Percentiles rank a stretch among this genome's conserved stretches.
These are phyloP conservation scores for Pyrrhosoma nymphula DNA, from an alignment of 2,888 invertebrate genomes.

Conservation along the genomic window DNA sequence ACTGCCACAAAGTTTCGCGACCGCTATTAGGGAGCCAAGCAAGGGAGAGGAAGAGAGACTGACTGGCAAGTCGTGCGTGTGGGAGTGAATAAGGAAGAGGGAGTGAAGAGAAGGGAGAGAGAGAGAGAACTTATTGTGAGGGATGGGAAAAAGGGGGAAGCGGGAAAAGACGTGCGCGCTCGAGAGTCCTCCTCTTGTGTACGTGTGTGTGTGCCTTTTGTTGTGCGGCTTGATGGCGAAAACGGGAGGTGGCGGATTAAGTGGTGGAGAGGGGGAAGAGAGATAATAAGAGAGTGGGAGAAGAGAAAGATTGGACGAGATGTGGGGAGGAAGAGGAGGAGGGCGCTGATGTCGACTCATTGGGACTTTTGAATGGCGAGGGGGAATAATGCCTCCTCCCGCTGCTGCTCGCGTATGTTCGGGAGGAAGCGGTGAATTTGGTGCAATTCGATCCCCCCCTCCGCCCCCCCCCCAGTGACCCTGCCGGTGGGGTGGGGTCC, in stretches of 20 bases:
- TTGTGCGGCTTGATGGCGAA: background rate
- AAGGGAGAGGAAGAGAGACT: background rate
- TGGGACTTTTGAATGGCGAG: background rate
- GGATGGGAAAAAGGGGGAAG: too few species aligned
- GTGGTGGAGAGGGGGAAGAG: background rate
- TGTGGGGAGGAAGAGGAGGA: background rate
- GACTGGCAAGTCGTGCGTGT: too few species aligned
- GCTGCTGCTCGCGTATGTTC: background rate
- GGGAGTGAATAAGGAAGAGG: too few species aligned
- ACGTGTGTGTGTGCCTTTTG: background rate
- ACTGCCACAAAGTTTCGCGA: too few species aligned
- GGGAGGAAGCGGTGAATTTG: background rate
- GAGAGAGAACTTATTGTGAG: too few species aligned
- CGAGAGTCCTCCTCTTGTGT: background rate
- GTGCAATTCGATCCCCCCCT: background rate
- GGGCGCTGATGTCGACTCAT: background rate
- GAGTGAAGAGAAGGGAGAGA: too few species aligned
- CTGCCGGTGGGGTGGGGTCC: too few species aligned
- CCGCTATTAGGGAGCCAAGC: background rate
- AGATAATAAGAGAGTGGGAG: too few species aligned
- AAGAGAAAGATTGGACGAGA: background rate
- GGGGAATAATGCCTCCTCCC: background rate
- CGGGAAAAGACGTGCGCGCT: too few species aligned
- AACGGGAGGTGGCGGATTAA: conserved; percentile 10
- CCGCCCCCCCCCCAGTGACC: too few species aligned